phyloP scores from a whole-genome alignment of 2,113 vertebrate species.

The Calidris pugnax region DNA sequence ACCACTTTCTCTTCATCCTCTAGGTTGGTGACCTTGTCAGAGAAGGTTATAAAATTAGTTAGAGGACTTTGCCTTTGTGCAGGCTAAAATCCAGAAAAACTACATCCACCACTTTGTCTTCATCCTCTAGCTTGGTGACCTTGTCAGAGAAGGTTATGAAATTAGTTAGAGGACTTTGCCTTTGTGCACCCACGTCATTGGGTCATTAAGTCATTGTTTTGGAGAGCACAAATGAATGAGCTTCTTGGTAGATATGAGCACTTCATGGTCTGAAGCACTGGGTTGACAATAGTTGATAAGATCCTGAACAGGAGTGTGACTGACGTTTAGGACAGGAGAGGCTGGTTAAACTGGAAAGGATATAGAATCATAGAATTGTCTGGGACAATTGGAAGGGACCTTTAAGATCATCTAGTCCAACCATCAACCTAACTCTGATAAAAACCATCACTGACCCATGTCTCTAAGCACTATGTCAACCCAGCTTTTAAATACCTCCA shows the following conservation, averaged over 20 bases:
- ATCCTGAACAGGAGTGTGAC: not conserved
- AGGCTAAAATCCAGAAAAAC: not conserved
- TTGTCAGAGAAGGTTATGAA: not conserved
- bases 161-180: not conserved
- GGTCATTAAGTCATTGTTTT: not conserved
- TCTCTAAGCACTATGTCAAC: too few relatives aligned
- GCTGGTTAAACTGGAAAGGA: not conserved
- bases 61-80: too few relatives aligned
- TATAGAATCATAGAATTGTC: too few relatives aligned
- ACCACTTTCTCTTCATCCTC: too few relatives aligned
- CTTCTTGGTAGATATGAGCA: not conserved
- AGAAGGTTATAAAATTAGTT: too few relatives aligned
- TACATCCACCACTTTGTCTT: not conserved
- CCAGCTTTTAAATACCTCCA: too few relatives aligned
- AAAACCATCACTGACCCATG: too few relatives aligned
- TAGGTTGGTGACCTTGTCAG: too few relatives aligned
- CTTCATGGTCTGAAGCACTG: not conserved
- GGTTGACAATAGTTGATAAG: not conserved
- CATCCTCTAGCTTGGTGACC: fast-evolving
- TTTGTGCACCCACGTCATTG: not conserved
- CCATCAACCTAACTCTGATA: too few relatives aligned
- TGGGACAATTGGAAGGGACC: too few relatives aligned
- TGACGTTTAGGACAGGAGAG: not conserved
- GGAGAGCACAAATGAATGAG: not conserved
- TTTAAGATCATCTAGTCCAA: too few relatives aligned